These are phyloP conservation scores for Acropora yongei DNA, from an alignment of 64 coral and sea anemone genomes.

Conservation along the genomic window DNA sequence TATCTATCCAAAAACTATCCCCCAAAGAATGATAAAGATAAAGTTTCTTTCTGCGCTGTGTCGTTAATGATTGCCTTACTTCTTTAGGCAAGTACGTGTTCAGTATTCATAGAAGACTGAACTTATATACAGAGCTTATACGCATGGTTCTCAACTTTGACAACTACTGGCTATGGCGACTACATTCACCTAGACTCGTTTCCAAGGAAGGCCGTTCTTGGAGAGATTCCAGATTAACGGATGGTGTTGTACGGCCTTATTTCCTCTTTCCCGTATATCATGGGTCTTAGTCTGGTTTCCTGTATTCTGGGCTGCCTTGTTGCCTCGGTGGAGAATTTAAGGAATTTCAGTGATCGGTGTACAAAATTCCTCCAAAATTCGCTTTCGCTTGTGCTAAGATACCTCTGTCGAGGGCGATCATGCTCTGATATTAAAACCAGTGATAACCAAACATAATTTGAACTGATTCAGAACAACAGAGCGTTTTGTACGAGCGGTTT, in stretches of 20 bases:
- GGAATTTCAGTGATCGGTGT: no score
- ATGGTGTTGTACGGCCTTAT: not conserved
- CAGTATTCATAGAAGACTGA: not conserved
- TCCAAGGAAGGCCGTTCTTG: not conserved
- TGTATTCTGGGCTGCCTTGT: not conserved
- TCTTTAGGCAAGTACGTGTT: not conserved
- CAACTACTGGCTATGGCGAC: slow-evolving; percentile 19
- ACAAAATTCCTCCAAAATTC: no score
- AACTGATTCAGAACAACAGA: no score
- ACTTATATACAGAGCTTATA: not conserved
- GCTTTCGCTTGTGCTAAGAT: no score
- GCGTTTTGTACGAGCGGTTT: not conserved
- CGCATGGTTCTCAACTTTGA: slow-evolving; percentile 13
- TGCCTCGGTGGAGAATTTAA: no score
- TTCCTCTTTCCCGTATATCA: not conserved
- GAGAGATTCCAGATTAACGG: not conserved
- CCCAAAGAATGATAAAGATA: not conserved
- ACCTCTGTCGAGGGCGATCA: no score
- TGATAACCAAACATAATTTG: no score
- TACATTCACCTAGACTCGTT: not conserved
- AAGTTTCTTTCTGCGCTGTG: not conserved
- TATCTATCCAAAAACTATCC: not conserved
- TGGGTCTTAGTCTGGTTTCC: not conserved
- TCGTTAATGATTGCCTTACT: not conserved
- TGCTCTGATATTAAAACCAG: no score